Conservation (phyloP, 2,888 invertebrate genomes). For the Leucozona laternaria region DNA sequence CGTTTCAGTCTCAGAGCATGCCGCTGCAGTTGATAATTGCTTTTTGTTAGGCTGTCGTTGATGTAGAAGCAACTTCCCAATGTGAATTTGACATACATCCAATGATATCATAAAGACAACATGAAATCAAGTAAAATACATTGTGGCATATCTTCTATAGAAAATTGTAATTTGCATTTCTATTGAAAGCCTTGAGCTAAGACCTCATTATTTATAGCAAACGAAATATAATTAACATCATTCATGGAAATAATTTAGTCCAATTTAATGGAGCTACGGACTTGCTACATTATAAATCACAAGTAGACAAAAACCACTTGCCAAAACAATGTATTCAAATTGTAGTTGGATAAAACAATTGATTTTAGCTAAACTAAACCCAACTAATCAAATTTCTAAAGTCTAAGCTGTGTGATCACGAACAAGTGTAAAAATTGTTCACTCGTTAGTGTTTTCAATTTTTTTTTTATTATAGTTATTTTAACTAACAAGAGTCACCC, state of each 20-base stretch:
- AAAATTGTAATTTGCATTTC: not conserved
- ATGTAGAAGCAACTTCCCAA: no score
- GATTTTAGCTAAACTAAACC: slow-evolving; percentile 31
- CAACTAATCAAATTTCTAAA: slow-evolving; percentile 29
- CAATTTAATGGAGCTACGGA: not conserved
- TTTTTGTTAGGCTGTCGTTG: no score
- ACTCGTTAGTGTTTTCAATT: slow-evolving; percentile 50
- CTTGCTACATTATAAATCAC: not conserved
- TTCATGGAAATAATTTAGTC: not conserved
- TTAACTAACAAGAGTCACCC: slow-evolving; percentile 28
- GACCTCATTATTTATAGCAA: not conserved
- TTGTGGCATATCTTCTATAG: not conserved
- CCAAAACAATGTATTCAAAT: slow-evolving; percentile 6
- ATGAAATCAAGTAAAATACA: no score
- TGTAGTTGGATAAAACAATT: slow-evolving; percentile 14
- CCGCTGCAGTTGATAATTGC: no score
- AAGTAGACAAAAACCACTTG: not conserved
- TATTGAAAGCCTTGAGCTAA: not conserved
- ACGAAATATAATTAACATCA: not conserved
- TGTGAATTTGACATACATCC: no score
- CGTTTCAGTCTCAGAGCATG: no score
- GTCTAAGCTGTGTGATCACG: slow-evolving; percentile 8
- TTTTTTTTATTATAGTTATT: slow-evolving; percentile 18
- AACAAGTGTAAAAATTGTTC: slow-evolving; percentile 39
- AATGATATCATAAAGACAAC: no score